These are phyloP conservation scores for Heteromyza rotundicornis DNA, from an alignment of 2,888 invertebrate genomes.

Conservation along the genomic window DNA sequence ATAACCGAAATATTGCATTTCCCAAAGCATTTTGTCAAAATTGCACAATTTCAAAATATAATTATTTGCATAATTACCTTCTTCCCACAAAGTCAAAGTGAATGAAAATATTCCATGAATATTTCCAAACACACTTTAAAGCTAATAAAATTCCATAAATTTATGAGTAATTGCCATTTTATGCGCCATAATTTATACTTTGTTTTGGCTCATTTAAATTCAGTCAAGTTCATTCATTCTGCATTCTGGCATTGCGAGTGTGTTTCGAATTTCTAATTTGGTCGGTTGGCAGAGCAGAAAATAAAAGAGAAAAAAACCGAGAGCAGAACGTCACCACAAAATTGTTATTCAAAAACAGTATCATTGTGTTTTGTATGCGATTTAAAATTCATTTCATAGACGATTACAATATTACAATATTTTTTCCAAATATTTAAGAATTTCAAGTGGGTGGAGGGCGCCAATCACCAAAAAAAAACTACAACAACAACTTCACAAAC, in stretches of 20 bases:
- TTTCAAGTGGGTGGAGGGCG: too few relatives aligned
- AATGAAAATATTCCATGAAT: too few relatives aligned
- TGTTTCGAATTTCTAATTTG: not conserved
- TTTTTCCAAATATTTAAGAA: not conserved
- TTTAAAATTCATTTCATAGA: not conserved
- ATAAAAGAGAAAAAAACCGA: too few relatives aligned
- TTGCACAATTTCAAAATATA: too few relatives aligned
- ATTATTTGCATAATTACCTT: too few relatives aligned
- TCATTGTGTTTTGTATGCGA: not conserved
- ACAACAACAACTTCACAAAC: not conserved
- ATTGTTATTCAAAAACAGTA: too few relatives aligned
- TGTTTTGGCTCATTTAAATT: not conserved
- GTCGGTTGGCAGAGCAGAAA: too few relatives aligned
- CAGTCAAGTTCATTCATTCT: not conserved
- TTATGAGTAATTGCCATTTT: constrained; percentile 44
- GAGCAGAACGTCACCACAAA: too few relatives aligned
- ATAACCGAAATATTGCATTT: too few relatives aligned
- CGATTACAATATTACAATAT: not conserved
- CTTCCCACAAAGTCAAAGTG: too few relatives aligned
- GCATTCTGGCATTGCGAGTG: not conserved
- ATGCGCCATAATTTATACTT: constrained; percentile 44
- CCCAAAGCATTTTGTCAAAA: too few relatives aligned
- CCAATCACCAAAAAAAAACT: not conserved
- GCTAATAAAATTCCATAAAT: constrained; percentile 11
- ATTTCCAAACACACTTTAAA: not conserved